Evolutionary conservation across 2,113 vertebrate genomes (phyloP).

Genomic region (Aix galericulata): DNA sequence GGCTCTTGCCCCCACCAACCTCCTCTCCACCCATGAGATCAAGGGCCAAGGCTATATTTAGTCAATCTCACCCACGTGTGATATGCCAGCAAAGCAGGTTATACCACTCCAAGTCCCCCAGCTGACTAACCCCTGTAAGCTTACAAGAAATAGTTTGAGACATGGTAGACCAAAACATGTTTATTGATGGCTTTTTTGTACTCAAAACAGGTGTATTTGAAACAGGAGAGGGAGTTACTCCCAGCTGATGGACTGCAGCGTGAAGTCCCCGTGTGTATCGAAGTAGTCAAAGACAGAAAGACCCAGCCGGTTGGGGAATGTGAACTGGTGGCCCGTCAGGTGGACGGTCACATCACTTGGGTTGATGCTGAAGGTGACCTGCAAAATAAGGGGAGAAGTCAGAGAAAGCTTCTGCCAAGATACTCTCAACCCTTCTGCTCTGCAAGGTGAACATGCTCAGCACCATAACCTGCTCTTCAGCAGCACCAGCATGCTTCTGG

Average conservation of each 20-base stretch:
- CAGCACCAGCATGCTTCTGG: not conserved
- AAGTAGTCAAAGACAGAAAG: slow-evolving; percentile 70
- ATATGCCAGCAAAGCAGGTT: not conserved
- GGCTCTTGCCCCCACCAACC: not conserved
- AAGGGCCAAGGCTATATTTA: not conserved
- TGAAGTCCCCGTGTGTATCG: slow-evolving; percentile 67
- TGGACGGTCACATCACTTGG: slow-evolving; percentile 66
- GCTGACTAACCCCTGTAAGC: not conserved
- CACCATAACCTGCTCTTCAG: not conserved
- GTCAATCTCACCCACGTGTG: rapidly evolving
- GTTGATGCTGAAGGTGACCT: slow-evolving; percentile 69
- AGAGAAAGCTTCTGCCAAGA: not conserved
- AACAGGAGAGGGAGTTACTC: slow-evolving; percentile 39
- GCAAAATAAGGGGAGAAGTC: slow-evolving; percentile 4
- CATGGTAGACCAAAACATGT: slow-evolving; percentile 39
- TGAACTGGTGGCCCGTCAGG: slow-evolving; percentile 73
- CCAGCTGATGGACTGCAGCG: slow-evolving; percentile 66
- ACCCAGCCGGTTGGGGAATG: slow-evolving; percentile 72
- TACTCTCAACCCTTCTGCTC: not conserved
- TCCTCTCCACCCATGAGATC: not conserved
- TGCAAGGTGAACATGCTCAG: not conserved
- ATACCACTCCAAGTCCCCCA: not conserved
- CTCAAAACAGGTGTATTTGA: not conserved
- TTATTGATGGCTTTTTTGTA: slow-evolving; percentile 48
- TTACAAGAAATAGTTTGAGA: not conserved